Evolutionary conservation across 2,113 vertebrate species (phyloP).

Genomic region (Hemiprocne comata): DNA sequence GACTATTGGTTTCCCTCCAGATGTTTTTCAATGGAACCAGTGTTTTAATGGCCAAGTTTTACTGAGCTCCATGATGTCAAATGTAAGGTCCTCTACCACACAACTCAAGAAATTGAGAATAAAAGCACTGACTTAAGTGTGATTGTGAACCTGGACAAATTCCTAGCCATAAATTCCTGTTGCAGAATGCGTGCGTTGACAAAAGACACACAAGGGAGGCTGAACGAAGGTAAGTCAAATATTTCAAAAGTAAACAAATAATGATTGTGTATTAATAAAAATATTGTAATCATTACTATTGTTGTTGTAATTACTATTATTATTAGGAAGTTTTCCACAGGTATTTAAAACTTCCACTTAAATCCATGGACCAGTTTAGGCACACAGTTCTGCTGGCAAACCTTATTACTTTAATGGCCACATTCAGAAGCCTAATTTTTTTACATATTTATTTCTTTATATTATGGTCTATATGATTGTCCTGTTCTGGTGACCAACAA

Average conservation of each 20-base stretch:
- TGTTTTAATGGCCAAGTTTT: conserved; percentile 48
- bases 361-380: not conserved
- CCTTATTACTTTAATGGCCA: not conserved
- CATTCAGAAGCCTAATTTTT: not conserved
- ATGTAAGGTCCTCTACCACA: not conserved
- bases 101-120: conserved; percentile 26
- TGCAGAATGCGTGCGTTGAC: not conserved
- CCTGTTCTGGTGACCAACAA: not conserved
- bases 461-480: not conserved
- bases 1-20: conserved; percentile 48
- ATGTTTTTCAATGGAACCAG: conserved; percentile 54
- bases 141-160: conserved; percentile 18
- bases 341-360: not conserved
- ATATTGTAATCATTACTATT: not conserved
- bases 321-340: not conserved
- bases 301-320: no score
- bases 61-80: conserved; percentile 3
- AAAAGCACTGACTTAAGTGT: conserved; percentile 22
- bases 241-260: not conserved
- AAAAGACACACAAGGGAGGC: not conserved
- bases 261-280: not conserved
- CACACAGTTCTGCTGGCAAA: not conserved
- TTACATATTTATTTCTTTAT: not conserved
- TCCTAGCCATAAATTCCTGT: not conserved
- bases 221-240: not conserved